Evolutionary conservation across 2,888 invertebrate genomes (phyloP).

Genomic region (Ramazzottius varieornatus): DNA sequence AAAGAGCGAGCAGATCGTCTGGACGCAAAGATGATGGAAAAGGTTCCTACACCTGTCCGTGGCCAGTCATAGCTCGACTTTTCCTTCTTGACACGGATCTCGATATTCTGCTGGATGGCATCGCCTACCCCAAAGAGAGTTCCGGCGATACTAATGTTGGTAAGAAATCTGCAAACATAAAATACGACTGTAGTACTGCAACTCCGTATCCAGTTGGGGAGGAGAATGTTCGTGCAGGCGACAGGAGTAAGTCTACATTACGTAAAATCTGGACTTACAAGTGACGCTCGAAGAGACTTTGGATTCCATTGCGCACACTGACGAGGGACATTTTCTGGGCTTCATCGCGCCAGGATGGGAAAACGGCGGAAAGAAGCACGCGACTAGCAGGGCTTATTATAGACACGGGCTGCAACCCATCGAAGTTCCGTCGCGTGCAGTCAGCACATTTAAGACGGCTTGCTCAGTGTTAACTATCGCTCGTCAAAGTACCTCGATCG

Average conservation of each 20-base stretch:
- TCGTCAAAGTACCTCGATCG: too few species aligned
- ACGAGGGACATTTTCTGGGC: neutral
- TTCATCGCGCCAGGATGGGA: too few species aligned
- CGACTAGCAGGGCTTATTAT: too few species aligned
- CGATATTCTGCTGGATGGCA: neutral
- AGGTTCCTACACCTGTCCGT: neutral
- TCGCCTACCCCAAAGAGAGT: slow-evolving; percentile 3
- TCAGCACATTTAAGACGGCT: too few species aligned
- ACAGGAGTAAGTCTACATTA: neutral
- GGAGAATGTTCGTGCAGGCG: neutral
- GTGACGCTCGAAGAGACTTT: neutral
- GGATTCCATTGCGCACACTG: neutral
- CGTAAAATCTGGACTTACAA: neutral
- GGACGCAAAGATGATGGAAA: neutral
- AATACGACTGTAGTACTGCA: neutral
- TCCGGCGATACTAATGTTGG: neutral
- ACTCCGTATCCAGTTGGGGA: neutral
- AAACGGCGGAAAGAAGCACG: too few species aligned
- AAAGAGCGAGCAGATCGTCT: neutral
- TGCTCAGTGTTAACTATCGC: too few species aligned
- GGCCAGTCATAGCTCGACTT: neutral
- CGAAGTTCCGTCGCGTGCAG: too few species aligned
- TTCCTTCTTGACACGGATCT: neutral
- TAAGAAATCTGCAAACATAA: neutral
- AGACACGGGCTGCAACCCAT: too few species aligned